Evolutionary conservation across 2,888 invertebrate species (phyloP), one percentile per base, ranked within the genome.

Genomic region (Cosmia trapezina): DNA sequence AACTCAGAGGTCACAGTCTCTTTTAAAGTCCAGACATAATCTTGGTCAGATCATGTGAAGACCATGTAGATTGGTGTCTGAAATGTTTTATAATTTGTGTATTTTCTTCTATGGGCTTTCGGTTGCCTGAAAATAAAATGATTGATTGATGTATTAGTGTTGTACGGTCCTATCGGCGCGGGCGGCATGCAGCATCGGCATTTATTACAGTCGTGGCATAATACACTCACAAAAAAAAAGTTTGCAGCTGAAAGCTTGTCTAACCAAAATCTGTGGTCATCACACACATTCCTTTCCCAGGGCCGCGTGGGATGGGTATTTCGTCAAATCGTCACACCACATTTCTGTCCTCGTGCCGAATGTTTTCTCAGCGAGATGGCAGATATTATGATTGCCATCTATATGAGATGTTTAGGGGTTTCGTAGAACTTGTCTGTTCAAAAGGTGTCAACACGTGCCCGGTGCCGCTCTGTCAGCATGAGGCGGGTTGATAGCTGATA

Each of bases 331-430:
- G 28, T n/a, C 28, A 28, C 28, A 3, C 1, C 78, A 51, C 60
- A 60, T 51, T 54, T 57, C 19, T 28, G 33, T 43, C 28, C 82
- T 66, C 66, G 78, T 77, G 79, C 82, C 66, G 6, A 67, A 77
- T 71, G 59, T 81, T 78, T 59, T 28, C 43, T 12, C 6, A 53
- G 56, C 54, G 41, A 61, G 22, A 51, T 37, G 22, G 19, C 19
- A 22, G 70, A 76, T 41, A 41, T 51, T 66, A 49, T 63, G 66
- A 81, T 79, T 60, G 51, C 28, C 9, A 76, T 66, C 54, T 60
- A 37, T 43, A 57, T 47, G 33, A n/a, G 45, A 47, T 53, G n/a
- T 43, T 41, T 59, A 43, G 4, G 56, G 60, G 33, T 47, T 79
- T 80, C 66, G 51, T 49, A 64, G 82, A 77, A 81, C 22, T 54